Percentiles rank a stretch among this genome's conserved stretches.
phyloP scores from a whole-genome alignment of 2,797 vertebrate species.

The Pseudomugil tenellus region DNA sequence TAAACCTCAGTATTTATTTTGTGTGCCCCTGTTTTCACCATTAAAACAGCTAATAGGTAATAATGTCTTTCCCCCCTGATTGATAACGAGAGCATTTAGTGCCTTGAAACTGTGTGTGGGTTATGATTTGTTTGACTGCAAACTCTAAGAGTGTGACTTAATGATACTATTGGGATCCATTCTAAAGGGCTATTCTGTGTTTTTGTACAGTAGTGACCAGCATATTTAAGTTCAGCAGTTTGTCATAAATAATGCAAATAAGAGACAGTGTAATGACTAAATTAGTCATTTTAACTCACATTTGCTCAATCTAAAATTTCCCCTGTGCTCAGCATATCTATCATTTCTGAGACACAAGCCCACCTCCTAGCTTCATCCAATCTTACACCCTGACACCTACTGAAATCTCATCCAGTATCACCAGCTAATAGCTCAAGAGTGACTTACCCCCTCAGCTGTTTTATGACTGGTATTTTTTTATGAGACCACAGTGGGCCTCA shows the following conservation, averaged over 20 bases:
- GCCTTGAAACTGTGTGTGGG: slow-evolving; percentile 63
- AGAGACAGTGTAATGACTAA: slow-evolving; percentile 28
- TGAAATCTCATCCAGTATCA: slow-evolving; percentile 77
- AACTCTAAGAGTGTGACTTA: slow-evolving; percentile 73
- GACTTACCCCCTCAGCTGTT: slow-evolving; percentile 71
- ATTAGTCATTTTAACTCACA: slow-evolving; percentile 35
- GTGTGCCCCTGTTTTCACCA: slow-evolving; percentile 73
- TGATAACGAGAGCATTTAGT: slow-evolving; percentile 79
- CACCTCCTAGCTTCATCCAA: slow-evolving; percentile 50
- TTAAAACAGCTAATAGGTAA: slow-evolving; percentile 77
- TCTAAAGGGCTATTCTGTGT: slow-evolving; percentile 38
- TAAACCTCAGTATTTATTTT: slow-evolving; percentile 86
- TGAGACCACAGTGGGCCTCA: slow-evolving; percentile 72
- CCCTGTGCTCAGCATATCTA: slow-evolving; percentile 44
- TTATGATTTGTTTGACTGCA: slow-evolving; percentile 65
- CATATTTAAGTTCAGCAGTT: slow-evolving; percentile 21
- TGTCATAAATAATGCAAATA: slow-evolving; percentile 28
- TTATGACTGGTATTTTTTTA: slow-evolving; percentile 79
- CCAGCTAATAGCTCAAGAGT: slow-evolving; percentile 68
- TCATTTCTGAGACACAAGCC: slow-evolving; percentile 44
- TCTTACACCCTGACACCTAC: slow-evolving; percentile 74
- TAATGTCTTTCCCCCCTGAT: slow-evolving; percentile 78
- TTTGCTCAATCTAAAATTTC: slow-evolving; percentile 33
- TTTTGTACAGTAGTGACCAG: slow-evolving; percentile 17
- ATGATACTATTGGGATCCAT: slow-evolving; percentile 66